Evolutionary conservation across 2,888 invertebrate genomes (phyloP).

Genomic region (Scaptomyza caliginosa): DNA sequence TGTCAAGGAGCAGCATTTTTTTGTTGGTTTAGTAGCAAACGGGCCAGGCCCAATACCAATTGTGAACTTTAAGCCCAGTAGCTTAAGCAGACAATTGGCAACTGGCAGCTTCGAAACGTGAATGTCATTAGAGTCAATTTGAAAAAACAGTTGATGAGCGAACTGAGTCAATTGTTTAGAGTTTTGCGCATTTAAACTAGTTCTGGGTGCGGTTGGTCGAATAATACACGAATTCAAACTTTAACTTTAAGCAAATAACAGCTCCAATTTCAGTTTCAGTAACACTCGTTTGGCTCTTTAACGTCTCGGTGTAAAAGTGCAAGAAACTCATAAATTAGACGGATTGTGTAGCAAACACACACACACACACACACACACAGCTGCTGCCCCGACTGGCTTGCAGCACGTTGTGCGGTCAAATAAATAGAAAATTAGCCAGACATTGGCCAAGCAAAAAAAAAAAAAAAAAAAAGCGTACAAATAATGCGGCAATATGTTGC

Average conservation of each 20-base stretch:
- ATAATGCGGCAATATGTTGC: slow-evolving; percentile 56
- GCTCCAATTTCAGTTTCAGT: slow-evolving; percentile 21
- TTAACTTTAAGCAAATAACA: slow-evolving; percentile 37
- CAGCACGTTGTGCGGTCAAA: slow-evolving; percentile 70
- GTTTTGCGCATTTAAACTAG: slow-evolving; percentile 42
- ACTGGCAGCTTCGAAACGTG: slow-evolving; percentile 50
- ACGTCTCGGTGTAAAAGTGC: slow-evolving; percentile 58
- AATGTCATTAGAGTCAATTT: slow-evolving; percentile 69
- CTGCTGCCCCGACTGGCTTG: slow-evolving; percentile 26
- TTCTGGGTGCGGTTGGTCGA: slow-evolving; percentile 39
- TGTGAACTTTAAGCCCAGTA: slow-evolving; percentile 65
- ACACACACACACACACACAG: slow-evolving; percentile 7
- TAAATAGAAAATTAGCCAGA: slow-evolving; percentile 80
- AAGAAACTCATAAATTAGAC: slow-evolving; percentile 75
- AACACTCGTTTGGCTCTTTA: slow-evolving; percentile 37
- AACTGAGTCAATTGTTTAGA: background rate
- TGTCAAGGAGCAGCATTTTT: slow-evolving; percentile 19
- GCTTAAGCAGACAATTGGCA: slow-evolving; percentile 11
- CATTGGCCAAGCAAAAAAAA: slow-evolving; percentile 50
- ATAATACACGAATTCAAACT: slow-evolving; percentile 70
- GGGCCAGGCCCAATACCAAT: slow-evolving; percentile 15
- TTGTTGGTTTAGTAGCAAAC: no score
- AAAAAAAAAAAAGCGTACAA: slow-evolving; percentile 40
- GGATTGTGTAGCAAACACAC: slow-evolving; percentile 31
- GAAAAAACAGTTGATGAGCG: slow-evolving; percentile 60